Evolutionary conservation across 2,797 vertebrate species (phyloP).

Genomic region (Amniataba percoides): DNA sequence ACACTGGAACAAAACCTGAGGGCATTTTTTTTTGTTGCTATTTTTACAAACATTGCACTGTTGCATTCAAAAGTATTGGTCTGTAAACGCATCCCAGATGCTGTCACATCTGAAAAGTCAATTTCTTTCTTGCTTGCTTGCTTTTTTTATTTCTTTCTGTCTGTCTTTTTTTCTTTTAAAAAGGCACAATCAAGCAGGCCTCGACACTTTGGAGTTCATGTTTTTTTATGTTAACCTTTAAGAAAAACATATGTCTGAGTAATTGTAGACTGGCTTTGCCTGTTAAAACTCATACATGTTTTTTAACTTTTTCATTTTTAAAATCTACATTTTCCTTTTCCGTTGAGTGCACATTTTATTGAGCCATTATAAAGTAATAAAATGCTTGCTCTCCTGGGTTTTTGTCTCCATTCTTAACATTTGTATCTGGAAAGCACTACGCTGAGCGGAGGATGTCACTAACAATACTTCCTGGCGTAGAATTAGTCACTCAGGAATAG

Average conservation of each 20-base stretch:
- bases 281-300: conserved; percentile 23
- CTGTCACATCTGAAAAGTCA: conserved; percentile 10
- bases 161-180: neutral
- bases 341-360: conserved; percentile 48
- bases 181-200: conserved; percentile 16
- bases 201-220: conserved; percentile 1
- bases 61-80: conserved; percentile 18
- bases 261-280: neutral
- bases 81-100: neutral
- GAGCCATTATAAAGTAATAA: conserved; percentile 68
- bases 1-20: neutral
- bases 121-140: conserved; percentile 19
- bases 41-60: neutral
- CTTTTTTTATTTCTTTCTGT: neutral
- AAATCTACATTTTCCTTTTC: conserved; percentile 49
- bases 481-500: conserved; percentile 81
- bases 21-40: neutral
- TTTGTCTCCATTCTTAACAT: conserved; percentile 65
- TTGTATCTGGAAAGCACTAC: conserved; percentile 58
- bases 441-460: conserved; percentile 72
- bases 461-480: conserved; percentile 70
- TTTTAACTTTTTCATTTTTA: conserved; percentile 39
- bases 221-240: conserved; percentile 22
- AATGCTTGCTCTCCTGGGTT: conserved; percentile 54
- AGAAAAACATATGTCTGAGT: neutral